These are phyloP conservation scores for Melanotaenia duboulayi DNA, from an alignment of 2,113 vertebrate genomes.

Conservation along the genomic window DNA sequence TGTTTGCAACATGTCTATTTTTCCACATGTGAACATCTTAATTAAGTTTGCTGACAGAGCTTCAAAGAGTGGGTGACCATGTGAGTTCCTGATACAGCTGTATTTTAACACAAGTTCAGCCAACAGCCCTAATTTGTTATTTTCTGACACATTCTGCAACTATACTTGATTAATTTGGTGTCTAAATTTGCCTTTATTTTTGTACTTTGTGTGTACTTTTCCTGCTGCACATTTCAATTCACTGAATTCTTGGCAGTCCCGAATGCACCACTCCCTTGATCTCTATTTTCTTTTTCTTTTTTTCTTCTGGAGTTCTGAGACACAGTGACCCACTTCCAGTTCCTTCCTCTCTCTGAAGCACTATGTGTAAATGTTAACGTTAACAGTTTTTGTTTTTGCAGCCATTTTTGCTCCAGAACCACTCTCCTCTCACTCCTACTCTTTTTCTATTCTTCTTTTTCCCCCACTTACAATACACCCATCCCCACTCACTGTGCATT, in stretches of 20 bases:
- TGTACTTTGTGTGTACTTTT: constrained; percentile 12
- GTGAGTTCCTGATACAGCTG: constrained; percentile 24
- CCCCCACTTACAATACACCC: constrained; percentile 21
- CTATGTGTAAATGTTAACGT: constrained; percentile 53
- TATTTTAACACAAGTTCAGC: constrained; percentile 16
- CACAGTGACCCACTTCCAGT: constrained; percentile 79
- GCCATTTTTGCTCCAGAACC: constrained; percentile 25
- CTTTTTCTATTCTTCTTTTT: neutral
- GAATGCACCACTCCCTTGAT: constrained; percentile 36
- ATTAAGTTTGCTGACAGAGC: constrained; percentile 39
- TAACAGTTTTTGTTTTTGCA: constrained; percentile 65
- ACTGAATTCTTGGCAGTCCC: constrained; percentile 45
- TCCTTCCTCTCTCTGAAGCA: constrained; percentile 65
- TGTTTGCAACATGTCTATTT: constrained; percentile 32
- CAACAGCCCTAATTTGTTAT: constrained; percentile 13
- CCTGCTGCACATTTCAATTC: constrained; percentile 47
- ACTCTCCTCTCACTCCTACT: neutral
- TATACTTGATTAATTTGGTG: neutral
- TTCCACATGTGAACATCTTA: constrained; percentile 23
- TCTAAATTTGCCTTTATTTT: neutral
- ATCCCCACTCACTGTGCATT: neutral
- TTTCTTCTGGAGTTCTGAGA: constrained; percentile 65
- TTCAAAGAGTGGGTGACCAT: neutral
- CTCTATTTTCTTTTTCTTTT: constrained; percentile 42
- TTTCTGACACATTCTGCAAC: constrained; percentile 1